Percentiles rank a stretch among this genome's conserved stretches.
Conservation (phyloP, 1,140 invertebrate species). For the Drosophila azteca region DNA sequence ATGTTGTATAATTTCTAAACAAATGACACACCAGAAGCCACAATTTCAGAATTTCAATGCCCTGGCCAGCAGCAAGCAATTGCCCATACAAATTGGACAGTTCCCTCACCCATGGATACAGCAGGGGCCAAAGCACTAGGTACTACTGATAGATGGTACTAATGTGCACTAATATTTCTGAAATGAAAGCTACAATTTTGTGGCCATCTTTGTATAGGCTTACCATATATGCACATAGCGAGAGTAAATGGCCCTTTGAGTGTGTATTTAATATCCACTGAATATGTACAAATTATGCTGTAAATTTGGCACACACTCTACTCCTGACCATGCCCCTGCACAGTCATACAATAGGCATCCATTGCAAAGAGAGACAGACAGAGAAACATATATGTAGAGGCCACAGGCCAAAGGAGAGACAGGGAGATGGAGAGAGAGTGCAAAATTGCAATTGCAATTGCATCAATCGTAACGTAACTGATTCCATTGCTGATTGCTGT, state of each 20-base stretch:
- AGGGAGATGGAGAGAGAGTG: too few species aligned
- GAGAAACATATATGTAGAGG: too few species aligned
- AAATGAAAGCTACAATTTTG: too few species aligned
- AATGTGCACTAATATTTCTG: too few species aligned
- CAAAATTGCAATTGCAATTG: constrained; percentile 30
- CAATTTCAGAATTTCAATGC: constrained; percentile 35
- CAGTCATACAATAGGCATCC: not conserved
- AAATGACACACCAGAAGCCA: constrained; percentile 63
- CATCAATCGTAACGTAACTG: constrained; percentile 6
- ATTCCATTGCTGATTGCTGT: not conserved
- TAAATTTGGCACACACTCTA: constrained; percentile 39
- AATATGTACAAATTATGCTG: constrained; percentile 53
- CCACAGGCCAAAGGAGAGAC: too few species aligned
- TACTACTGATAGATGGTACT: too few species aligned
- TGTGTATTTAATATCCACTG: constrained; percentile 8
- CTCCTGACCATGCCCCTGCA: too few species aligned
- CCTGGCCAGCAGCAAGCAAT: constrained; percentile 24
- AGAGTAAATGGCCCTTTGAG: not conserved
- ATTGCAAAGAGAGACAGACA: constrained; percentile 16
- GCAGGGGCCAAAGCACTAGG: not conserved
- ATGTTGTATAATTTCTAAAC: constrained; percentile 65
- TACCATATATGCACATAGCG: too few species aligned
- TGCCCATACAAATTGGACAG: constrained; percentile 42
- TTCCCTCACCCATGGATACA: not conserved
- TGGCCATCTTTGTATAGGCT: not conserved